phyloP scores from a whole-genome alignment of 2,888 invertebrate genomes.

The Fragum fragum region DNA sequence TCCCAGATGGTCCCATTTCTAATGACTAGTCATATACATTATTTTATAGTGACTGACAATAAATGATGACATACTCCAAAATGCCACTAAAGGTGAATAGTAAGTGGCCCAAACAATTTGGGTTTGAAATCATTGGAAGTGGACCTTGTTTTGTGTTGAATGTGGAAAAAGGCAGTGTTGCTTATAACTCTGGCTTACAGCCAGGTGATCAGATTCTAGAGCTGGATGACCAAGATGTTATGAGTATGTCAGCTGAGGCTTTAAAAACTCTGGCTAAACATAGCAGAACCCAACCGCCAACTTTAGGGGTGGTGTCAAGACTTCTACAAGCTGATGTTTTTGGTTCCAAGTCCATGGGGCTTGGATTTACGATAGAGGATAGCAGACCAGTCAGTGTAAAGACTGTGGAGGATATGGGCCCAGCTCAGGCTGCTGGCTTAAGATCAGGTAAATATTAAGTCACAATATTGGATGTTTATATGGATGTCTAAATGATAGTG shows the following conservation, averaged over 20 bases:
- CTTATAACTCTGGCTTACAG: conserved; percentile 82
- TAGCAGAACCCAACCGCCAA: conserved; percentile 79
- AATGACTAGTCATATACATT: too few relatives aligned
- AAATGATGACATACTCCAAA: conserved; percentile 65
- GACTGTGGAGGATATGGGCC: conserved; percentile 81
- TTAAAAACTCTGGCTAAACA: conserved; percentile 79
- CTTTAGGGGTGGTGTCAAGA: conserved; percentile 83
- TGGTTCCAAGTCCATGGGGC: conserved; percentile 74
- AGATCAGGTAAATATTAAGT: conserved; percentile 75
- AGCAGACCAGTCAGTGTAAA: conserved; percentile 80
- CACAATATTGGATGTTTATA: too few relatives aligned
- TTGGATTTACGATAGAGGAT: conserved; percentile 81
- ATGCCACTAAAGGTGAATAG: conserved; percentile 71
- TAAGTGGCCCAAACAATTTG: conserved; percentile 84
- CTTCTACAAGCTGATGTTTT: conserved; percentile 79
- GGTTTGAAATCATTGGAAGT: conserved; percentile 85
- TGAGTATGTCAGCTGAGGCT: conserved; percentile 80
- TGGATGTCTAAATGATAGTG: too few relatives aligned
- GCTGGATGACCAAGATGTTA: conserved; percentile 84
- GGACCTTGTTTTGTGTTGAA: conserved; percentile 84
- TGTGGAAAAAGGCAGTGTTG: conserved; percentile 83
- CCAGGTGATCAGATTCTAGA: conserved; percentile 85
- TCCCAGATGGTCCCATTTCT: too few relatives aligned
- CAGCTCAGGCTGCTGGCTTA: conserved; percentile 83
- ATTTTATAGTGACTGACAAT: background rate